Percentiles rank a stretch among this genome's conserved stretches.
phyloP scores from a whole-genome alignment of 2,888 invertebrate species.

The Patella pellucida region DNA sequence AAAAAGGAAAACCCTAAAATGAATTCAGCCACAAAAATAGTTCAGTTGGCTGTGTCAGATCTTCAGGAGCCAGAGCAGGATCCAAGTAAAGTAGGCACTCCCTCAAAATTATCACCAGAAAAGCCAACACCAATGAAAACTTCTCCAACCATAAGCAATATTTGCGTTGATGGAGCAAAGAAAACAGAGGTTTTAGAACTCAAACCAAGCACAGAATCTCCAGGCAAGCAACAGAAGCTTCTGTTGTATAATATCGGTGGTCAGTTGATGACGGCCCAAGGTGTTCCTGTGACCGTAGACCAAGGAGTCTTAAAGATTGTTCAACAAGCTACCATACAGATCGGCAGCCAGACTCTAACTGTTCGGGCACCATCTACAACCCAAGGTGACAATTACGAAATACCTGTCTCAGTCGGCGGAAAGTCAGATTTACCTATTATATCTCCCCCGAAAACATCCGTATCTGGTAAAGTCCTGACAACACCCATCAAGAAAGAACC shows the following conservation, averaged over 20 bases:
- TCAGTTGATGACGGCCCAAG: slow-evolving; percentile 60
- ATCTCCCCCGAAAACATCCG: no score
- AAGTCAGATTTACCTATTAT: neutral
- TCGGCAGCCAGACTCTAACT: slow-evolving; percentile 45
- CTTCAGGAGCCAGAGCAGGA: neutral
- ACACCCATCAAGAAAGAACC: no score
- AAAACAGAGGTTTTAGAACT: neutral
- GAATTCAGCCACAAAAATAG: neutral
- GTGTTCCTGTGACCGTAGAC: slow-evolving; percentile 57
- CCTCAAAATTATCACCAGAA: neutral
- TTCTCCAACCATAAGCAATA: neutral
- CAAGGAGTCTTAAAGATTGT: slow-evolving; percentile 53
- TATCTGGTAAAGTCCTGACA: no score
- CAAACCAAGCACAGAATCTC: neutral
- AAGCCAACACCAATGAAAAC: no score
- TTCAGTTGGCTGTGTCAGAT: neutral
- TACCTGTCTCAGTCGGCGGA: neutral
- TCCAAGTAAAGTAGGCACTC: neutral
- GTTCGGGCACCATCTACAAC: slow-evolving; percentile 26
- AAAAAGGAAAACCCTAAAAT: neutral
- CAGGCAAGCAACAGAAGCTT: slow-evolving; percentile 35
- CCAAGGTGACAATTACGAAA: slow-evolving; percentile 12
- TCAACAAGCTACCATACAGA: slow-evolving; percentile 46
- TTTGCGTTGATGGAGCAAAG: neutral
- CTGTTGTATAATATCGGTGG: slow-evolving; percentile 58